Base-by-base conservation (phyloP, 2,888 invertebrate species). In the Theretra japonica region DNA sequence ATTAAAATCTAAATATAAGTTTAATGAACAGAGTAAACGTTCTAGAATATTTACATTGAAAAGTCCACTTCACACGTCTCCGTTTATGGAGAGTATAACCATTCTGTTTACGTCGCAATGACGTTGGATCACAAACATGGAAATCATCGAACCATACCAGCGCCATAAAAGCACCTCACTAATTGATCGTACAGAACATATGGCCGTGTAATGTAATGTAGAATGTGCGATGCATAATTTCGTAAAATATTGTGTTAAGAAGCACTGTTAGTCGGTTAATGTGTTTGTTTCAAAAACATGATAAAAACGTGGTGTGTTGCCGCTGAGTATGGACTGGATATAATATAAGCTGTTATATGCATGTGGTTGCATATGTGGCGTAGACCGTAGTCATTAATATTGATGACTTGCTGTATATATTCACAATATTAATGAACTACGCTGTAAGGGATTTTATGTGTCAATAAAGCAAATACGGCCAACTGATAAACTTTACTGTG, bases 141-240 rank as follows among this genome's bases (percentile, higher is more conserved):
- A 11, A 60, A 33, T 65, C 50, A 50, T 60, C 41, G 15, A 33
- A 62, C 62, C 21, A 62, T 48, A 53, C 19, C 7, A 28, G 21
- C 33, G 17, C 62, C 62, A 33, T n/a, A 62, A 79, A 82, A 76
- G 77, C 75, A 74, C 76, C 79, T 75, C 73, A 65, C 41, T 17
- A 65, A 65, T 65, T 23, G 48, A 65, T 77, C 75, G 76, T 76
- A 80, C 70, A 81, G 76, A 82, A 82, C 85, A 86, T 79, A 86
- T 89, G 90, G 90, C 92, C 90, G 92, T 92, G 92, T 93, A 90
- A 90, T 91, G 92, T 90, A 90, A 86, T 87, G 90, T 92, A 87
- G 86, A 82, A 89, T 86, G 90, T 90, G 88, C 87, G 80, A 89
- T 89, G 88, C 86, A 85, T 77, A 83, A 82, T 84, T 87, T 85